Evolutionary conservation across 2,797 vertebrate genomes (phyloP).

Genomic region (Podargus strigoides): DNA sequence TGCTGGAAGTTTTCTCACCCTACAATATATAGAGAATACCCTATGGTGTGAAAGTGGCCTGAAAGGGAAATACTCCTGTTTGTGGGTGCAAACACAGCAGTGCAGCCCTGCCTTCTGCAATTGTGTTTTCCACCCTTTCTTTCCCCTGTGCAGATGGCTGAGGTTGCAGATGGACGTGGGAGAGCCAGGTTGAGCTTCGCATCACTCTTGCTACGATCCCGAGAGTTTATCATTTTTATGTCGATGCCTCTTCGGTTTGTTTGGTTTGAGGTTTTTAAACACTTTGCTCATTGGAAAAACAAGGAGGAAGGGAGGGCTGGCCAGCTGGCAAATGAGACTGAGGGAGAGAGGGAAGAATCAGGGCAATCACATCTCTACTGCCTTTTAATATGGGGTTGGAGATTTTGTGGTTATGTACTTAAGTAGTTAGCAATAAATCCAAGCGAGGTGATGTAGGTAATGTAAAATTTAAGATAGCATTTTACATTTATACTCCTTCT

Average conservation of each 20-base stretch:
- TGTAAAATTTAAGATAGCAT: background rate
- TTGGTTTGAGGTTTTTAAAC: background rate
- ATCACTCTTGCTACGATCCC: background rate
- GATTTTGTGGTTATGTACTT: background rate
- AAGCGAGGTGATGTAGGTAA: background rate
- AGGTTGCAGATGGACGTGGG: background rate
- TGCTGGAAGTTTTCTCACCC: background rate
- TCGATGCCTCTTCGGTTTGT: background rate
- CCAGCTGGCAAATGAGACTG: background rate
- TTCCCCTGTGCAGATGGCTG: background rate
- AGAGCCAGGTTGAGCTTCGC: background rate
- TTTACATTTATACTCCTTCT: background rate
- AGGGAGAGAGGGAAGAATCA: background rate
- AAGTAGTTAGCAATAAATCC: background rate
- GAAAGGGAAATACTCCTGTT: background rate
- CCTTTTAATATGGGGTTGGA: background rate
- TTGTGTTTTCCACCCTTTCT: background rate
- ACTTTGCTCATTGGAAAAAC: background rate
- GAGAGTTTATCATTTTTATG: background rate
- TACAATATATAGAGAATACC: rapidly evolving
- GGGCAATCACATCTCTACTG: background rate
- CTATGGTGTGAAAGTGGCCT: no score
- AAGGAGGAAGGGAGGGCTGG: background rate
- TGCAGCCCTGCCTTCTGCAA: no score
- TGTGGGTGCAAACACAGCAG: background rate